Base-by-base conservation (phyloP, 2,888 invertebrate genomes). In the Ennomos fuscantarius region DNA sequence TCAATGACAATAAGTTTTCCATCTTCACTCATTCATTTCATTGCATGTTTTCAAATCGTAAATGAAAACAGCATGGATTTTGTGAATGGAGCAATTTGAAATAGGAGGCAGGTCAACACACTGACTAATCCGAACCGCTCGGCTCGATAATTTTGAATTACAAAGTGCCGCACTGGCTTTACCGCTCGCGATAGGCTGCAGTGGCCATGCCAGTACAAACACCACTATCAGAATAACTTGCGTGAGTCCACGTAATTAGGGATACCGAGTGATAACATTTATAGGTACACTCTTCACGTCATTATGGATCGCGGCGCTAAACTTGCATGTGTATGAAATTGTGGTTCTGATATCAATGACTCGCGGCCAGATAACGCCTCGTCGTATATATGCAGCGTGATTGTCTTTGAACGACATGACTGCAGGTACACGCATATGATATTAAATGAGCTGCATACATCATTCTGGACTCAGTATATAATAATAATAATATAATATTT, bases 231-330 rank as follows among this genome's bases (percentile, higher is more conserved):
- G 62, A 56, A 59, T 61, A 55, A 63, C 62, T 75, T 76, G 86
- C 88, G 87, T 90, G 89, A 76, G 74, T 77, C 77, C 74, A 74
- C 72, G 85, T 86, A 87, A 89, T 90, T 89, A 90, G 87, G 82
- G 78, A 81, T 82, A 79, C 74, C 66, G 69, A 61, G 68, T 78
- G 83, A 86, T 83, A 84, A 84, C 78, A 75, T 72, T 72, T 74
- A 73, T 70, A 71, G 72, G 74, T 70, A 70, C 73, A 61, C 66
- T 67, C 68, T 70, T 68, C 61, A 71, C 80, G 82, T 84, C 81
- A 87, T 84, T 87, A 86, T 73, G 72, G 73, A 73, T 74, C 72
- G 77, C 82, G 76, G 83, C 74, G 79, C 73, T 77, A 79, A 82
- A 81, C 84, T 78, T 81, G 60, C 55, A 45, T 48, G 79, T 72